Evolutionary conservation across 2,888 invertebrate genomes (phyloP).

Genomic region (Anthoptus insignis): DNA sequence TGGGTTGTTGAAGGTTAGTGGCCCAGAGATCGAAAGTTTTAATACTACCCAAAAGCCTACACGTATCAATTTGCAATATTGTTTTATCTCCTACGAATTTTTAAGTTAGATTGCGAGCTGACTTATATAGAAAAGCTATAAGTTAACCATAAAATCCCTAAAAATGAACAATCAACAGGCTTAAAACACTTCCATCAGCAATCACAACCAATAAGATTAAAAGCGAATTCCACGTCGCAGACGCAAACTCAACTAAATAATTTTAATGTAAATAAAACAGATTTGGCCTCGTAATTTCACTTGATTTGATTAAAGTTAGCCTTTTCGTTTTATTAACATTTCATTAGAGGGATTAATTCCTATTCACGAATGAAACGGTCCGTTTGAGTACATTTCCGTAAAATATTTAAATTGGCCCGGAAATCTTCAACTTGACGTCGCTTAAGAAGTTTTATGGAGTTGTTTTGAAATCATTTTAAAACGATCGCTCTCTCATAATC

Average conservation of each 20-base stretch:
- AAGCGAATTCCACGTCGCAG: not conserved
- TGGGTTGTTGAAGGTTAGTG: too few relatives aligned
- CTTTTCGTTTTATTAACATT: slow-evolving; percentile 49
- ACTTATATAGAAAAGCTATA: too few relatives aligned
- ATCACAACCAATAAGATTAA: slow-evolving; percentile 23
- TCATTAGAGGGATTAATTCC: slow-evolving; percentile 50
- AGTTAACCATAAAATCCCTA: too few relatives aligned
- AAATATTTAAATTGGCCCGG: slow-evolving; percentile 39
- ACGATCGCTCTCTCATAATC: slow-evolving; percentile 13
- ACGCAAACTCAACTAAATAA: slow-evolving; percentile 6
- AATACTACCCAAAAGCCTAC: too few relatives aligned
- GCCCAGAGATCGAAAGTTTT: too few relatives aligned
- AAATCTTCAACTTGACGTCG: slow-evolving; percentile 24
- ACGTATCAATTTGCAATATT: too few relatives aligned
- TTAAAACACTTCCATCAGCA: too few relatives aligned
- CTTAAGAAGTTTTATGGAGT: slow-evolving; percentile 23
- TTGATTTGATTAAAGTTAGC: slow-evolving; percentile 45
- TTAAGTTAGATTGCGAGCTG: too few relatives aligned
- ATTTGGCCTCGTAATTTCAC: slow-evolving; percentile 37
- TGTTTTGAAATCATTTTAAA: slow-evolving; percentile 20
- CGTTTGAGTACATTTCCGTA: slow-evolving; percentile 23
- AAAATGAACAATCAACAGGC: too few relatives aligned
- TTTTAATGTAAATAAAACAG: slow-evolving; percentile 40
- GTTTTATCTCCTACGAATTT: too few relatives aligned
- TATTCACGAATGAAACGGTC: slow-evolving; percentile 14